These are phyloP conservation scores for Diaphora mendica DNA, from an alignment of 2,888 invertebrate species.

Conservation along the genomic window DNA sequence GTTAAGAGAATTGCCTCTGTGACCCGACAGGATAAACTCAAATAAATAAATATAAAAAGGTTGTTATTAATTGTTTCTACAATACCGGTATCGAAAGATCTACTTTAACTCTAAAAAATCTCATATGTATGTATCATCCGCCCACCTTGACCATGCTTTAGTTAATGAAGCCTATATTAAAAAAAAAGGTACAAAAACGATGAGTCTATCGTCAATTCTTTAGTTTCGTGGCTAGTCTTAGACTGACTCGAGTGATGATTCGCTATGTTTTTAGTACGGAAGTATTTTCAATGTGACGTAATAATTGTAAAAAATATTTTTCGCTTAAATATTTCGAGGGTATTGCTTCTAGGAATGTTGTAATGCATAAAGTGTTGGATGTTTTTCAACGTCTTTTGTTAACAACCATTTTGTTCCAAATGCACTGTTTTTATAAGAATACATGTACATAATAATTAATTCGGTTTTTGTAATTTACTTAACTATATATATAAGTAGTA, in stretches of 20 bases:
- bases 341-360: conserved; percentile 30
- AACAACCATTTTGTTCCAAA: neutral
- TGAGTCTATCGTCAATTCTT: conserved; percentile 35
- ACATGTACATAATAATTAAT: conserved; percentile 1
- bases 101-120: conserved; percentile 12
- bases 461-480: conserved; percentile 11
- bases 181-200: conserved; percentile 43
- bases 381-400: conserved; percentile 18
- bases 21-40: neutral
- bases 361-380: conserved; percentile 12
- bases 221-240: conserved; percentile 41
- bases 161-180: conserved; percentile 46
- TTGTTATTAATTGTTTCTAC: too few relatives aligned
- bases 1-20: neutral
- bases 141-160: conserved; percentile 50
- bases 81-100: conserved; percentile 5
- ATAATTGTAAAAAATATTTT: conserved; percentile 48
- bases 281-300: conserved; percentile 62
- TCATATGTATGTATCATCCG: conserved; percentile 18
- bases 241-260: conserved; percentile 61
- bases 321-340: conserved; percentile 33
- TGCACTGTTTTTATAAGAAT: conserved; percentile 1
- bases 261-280: conserved; percentile 63
- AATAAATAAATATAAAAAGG: neutral
- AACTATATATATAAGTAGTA: neutral